Conservation (phyloP, 2,113 vertebrate species). For the Motacilla alba region DNA sequence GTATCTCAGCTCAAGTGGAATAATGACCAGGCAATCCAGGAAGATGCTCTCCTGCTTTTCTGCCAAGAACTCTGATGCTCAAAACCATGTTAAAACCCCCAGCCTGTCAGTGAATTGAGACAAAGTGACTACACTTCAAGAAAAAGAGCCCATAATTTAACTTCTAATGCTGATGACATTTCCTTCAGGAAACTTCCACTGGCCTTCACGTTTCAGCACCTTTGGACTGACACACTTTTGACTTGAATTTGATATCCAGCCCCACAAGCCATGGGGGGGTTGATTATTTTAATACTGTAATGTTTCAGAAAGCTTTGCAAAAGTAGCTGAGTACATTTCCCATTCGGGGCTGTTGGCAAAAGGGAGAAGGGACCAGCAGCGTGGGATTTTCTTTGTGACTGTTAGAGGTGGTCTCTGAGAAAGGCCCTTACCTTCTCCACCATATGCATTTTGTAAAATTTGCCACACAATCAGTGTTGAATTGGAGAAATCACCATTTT, state of each 20-base stretch:
- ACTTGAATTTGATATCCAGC: not conserved
- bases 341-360: not conserved
- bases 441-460: not conserved
- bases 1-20: not conserved
- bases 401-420: not conserved
- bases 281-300: not conserved
- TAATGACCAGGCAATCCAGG: conserved; percentile 53
- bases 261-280: not conserved
- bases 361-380: not conserved
- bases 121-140: conserved; percentile 34
- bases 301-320: not conserved
- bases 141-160: conserved; percentile 56
- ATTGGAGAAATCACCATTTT: not conserved
- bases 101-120: conserved; percentile 32
- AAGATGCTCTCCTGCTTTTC: not conserved
- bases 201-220: conserved; percentile 22
- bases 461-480: not conserved
- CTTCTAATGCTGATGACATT: not conserved
- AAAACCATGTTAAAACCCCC: conserved; percentile 21
- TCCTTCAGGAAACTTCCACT: not conserved
- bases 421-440: not conserved
- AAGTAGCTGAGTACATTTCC: not conserved
- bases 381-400: not conserved
- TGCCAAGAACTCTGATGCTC: not conserved
- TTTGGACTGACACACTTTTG: not conserved